These are phyloP conservation scores for Indicator indicator DNA, from an alignment of 2,113 vertebrate genomes.

Conservation along the genomic window DNA sequence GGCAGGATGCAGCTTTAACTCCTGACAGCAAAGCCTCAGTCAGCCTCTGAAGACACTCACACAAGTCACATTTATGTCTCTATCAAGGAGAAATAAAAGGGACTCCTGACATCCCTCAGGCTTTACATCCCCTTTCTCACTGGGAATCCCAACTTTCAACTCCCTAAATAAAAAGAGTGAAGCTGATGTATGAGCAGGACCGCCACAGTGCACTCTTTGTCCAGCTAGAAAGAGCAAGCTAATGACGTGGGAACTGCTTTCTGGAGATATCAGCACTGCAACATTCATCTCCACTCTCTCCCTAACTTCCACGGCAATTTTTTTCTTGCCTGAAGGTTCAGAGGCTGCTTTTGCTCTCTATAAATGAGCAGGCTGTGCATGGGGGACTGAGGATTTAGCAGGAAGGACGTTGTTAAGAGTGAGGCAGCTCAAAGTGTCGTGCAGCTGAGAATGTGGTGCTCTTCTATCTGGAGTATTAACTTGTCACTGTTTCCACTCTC, in stretches of 20 bases:
- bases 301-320: neutral
- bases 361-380: neutral
- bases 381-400: neutral
- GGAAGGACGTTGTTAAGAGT: neutral
- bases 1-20: neutral
- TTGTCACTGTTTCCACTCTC: neutral
- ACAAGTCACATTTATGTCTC: neutral
- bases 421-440: neutral
- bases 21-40: neutral
- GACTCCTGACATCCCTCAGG: neutral
- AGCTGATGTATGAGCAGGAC: neutral
- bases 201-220: neutral
- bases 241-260: neutral
- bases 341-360: neutral
- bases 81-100: neutral
- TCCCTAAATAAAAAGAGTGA: neutral
- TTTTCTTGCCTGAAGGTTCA: slow-evolving; percentile 10
- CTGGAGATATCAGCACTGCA: neutral
- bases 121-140: neutral
- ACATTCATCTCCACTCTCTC: neutral
- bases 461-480: neutral
- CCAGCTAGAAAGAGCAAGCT: neutral
- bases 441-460: neutral
- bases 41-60: neutral
- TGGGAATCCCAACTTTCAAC: neutral